phyloP scores from a whole-genome alignment of 2,888 invertebrate species.

The Standfussiana lucernea region DNA sequence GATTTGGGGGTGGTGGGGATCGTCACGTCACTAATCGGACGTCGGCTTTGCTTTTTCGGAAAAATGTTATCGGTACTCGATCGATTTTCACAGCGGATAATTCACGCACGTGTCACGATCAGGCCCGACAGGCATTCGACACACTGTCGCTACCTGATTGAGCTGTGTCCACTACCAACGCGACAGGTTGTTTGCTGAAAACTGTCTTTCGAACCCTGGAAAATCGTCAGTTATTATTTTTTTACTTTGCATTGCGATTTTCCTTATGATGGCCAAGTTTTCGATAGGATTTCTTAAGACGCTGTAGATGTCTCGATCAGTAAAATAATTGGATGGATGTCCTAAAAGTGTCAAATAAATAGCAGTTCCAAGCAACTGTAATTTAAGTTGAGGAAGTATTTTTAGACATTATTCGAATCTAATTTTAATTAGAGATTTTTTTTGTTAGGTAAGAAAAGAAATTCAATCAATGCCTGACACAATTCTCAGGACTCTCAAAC shows the following conservation, averaged over 20 bases:
- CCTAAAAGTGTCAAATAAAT: conserved; percentile 18
- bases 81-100: conserved; percentile 89
- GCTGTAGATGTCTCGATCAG: conserved; percentile 24
- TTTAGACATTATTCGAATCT: conserved; percentile 13
- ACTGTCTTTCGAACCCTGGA: conserved; percentile 52
- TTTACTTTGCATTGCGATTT: conserved; percentile 61
- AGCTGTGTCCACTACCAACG: conserved; percentile 69
- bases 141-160: conserved; percentile 79
- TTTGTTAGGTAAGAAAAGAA: conserved; percentile 39
- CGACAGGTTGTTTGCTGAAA: conserved; percentile 76
- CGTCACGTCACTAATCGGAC: conserved; percentile 84
- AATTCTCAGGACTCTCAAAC: conserved; percentile 83
- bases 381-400: conserved; percentile 23
- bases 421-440: conserved; percentile 23
- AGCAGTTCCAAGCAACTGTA: not conserved
- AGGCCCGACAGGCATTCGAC: conserved; percentile 78
- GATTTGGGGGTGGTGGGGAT: conserved; percentile 83
- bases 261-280: not conserved
- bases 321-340: conserved; percentile 19
- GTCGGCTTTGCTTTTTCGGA: conserved; percentile 83
- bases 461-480: conserved; percentile 74
- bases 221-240: conserved; percentile 55
- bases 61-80: conserved; percentile 82
- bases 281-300: not conserved
- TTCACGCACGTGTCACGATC: conserved; percentile 86